Base-by-base conservation (phyloP, 2,888 invertebrate genomes). In the Caenorhabditis doughertyi region DNA sequence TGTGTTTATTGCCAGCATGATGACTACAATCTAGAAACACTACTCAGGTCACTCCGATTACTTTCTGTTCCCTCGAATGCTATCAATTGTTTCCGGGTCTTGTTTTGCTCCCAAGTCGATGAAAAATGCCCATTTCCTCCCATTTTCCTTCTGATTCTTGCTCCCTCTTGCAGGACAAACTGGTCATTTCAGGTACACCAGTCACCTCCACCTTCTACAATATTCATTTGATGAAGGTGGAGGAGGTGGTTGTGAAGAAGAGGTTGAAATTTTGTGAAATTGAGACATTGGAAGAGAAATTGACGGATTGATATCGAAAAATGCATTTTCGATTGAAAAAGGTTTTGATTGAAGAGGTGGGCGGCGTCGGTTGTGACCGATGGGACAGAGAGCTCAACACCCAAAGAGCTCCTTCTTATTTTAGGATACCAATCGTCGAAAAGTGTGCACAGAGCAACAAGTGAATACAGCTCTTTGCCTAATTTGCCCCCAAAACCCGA, bases 251-350 rank as follows among this genome's bases (percentile, higher is more conserved):
- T 58, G 35, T 18, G 44, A 8, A 35, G 21, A 23, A 49, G 4
- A 32, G 18, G 49, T 16, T 18, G 21, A 16, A 13, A 16, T 13
- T 47, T 8, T 18, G n/a, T 13, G 44, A 47, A 47, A 47, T 5
- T 18, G 44, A 18, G 44, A 47, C 44, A 47, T 18, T 5, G 18
- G 18, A 47, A 18, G 18, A 47, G 44, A 47, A 47, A 47, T 47
- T 72, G 80, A 81, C 74, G 27, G 68, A 81, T 81, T 68, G 51
- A 49, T 62, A 81, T 81, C 67, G 74, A 81, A 81, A 81, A 81
- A 81, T 81, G 80, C 80, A 81, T 81, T 81, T 81, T 39, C 29
- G 49, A 74, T 70, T 25, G 42, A 51, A 51, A 65, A 23, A 16
- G 32, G 65, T 51, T 53, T 60, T 79, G 79, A 72, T 73, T 71